These are phyloP conservation scores for Drosophila varians DNA, from an alignment of 1,140 invertebrate genomes.

Conservation along the genomic window DNA sequence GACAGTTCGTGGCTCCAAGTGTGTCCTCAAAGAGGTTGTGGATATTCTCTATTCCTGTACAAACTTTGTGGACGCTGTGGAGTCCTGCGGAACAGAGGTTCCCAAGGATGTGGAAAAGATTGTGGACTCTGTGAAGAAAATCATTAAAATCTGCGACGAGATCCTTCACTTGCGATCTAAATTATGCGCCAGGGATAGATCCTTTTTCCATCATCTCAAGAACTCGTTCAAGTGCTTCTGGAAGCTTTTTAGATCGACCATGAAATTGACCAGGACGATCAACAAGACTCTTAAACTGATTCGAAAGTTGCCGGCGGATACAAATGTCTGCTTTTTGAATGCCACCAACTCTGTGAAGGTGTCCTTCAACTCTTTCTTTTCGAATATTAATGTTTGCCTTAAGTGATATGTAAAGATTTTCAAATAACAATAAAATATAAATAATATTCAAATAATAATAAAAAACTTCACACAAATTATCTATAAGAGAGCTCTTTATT, in stretches of 20 bases:
- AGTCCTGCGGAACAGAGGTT: conserved; percentile 45
- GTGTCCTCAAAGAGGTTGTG: conserved; percentile 47
- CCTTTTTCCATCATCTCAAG: not conserved
- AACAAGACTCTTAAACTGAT: not conserved
- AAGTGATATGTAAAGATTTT: not conserved
- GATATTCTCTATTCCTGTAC: conserved; percentile 37
- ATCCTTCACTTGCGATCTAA: conserved; percentile 40
- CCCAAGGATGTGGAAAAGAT: conserved; percentile 59
- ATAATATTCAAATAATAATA: too few relatives aligned
- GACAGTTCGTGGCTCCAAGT: conserved; percentile 58
- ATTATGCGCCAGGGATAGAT: conserved; percentile 24
- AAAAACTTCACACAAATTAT: too few relatives aligned
- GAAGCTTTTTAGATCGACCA: not conserved
- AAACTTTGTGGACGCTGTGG: conserved; percentile 45
- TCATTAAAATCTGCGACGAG: conserved; percentile 43
- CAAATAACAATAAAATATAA: too few relatives aligned
- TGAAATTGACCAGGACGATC: not conserved
- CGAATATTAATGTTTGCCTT: not conserved
- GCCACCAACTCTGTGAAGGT: not conserved
- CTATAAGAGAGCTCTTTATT: too few relatives aligned
- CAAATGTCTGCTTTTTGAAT: not conserved
- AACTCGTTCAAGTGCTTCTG: not conserved
- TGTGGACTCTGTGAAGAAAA: conserved; percentile 42
- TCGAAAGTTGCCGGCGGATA: not conserved
- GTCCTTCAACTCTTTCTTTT: not conserved